These are phyloP conservation scores for Tetranychus piercei DNA, from an alignment of 2,888 invertebrate genomes.

Conservation along the genomic window DNA sequence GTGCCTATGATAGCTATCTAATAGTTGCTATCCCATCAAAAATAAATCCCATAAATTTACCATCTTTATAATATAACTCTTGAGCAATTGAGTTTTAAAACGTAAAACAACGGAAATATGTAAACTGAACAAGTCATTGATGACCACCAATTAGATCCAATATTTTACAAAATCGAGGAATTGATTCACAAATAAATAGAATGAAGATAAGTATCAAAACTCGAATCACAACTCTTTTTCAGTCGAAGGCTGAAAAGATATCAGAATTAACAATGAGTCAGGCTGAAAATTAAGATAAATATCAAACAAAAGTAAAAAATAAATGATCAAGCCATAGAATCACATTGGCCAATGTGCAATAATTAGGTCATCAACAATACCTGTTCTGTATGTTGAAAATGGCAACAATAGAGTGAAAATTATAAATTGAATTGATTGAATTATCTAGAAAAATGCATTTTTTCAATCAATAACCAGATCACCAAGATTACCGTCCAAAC, in stretches of 20 bases:
- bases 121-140: conserved; percentile 65
- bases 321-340: not conserved
- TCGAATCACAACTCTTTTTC: conserved; percentile 49
- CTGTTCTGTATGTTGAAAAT: too few species aligned
- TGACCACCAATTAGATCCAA: conserved; percentile 70
- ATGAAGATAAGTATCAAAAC: conserved; percentile 49
- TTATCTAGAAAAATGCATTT: not conserved
- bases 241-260: conserved; percentile 13
- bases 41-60: too few species aligned
- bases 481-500: too few species aligned
- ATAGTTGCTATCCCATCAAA: too few species aligned
- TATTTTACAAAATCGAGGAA: conserved; percentile 66
- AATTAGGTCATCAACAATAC: too few species aligned
- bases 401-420: too few species aligned
- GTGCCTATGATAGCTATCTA: too few species aligned
- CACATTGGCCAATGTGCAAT: too few species aligned
- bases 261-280: not conserved
- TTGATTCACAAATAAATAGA: conserved; percentile 56
- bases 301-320: not conserved
- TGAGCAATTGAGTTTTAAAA: too few species aligned
- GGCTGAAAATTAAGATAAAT: not conserved
- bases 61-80: too few species aligned
- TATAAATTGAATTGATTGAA: too few species aligned
- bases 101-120: conserved; percentile 63
- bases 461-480: too few species aligned